Conservation (phyloP, 2,113 vertebrate species). For the Litocranius walleri region DNA sequence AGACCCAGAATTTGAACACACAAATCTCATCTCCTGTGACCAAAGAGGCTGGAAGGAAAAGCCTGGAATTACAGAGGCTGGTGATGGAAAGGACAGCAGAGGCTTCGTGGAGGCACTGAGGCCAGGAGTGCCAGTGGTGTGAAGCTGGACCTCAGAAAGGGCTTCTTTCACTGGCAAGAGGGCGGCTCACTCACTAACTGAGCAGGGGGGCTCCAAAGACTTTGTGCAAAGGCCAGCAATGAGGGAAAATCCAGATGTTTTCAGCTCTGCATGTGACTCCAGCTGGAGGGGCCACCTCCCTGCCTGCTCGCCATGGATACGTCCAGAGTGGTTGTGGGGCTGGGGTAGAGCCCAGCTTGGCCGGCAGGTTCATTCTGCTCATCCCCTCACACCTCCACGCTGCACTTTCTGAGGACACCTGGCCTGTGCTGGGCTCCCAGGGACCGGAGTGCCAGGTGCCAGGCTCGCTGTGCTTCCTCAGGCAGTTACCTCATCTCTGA, state of each 20-base stretch:
- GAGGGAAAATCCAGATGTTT: not conserved
- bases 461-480: not conserved
- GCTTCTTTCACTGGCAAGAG: not conserved
- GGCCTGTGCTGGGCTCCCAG: not conserved
- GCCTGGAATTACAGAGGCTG: not conserved
- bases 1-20: not conserved
- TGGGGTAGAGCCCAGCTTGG: not conserved
- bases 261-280: not conserved
- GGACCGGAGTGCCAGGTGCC: accelerated
- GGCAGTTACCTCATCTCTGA: not conserved
- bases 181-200: accelerated
- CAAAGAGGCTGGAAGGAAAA: not conserved
- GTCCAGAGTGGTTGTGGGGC: not conserved
- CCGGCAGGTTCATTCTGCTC: accelerated
- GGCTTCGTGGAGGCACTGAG: not conserved
- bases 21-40: not conserved
- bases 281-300: not conserved
- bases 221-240: not conserved
- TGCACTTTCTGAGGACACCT: not conserved
- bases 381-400: accelerated
- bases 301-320: accelerated
- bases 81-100: not conserved
- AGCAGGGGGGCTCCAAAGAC: accelerated
- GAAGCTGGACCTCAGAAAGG: not conserved
- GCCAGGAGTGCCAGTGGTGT: not conserved